Conservation (phyloP, 2,113 vertebrate species). For the Hyaena hyaena region DNA sequence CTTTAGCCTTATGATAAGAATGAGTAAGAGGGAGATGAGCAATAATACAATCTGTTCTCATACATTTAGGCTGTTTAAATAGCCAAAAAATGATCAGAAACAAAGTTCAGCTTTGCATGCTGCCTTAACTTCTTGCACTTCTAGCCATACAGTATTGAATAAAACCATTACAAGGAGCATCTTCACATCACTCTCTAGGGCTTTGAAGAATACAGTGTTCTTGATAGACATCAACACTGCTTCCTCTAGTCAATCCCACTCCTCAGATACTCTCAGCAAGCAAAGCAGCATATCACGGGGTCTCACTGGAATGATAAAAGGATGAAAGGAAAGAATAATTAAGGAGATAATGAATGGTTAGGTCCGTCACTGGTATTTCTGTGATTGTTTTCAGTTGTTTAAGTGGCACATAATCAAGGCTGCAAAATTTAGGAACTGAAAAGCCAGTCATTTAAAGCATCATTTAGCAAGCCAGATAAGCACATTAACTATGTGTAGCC, state of each 20-base stretch:
- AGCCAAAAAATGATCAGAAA: background rate
- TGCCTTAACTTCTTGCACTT: background rate
- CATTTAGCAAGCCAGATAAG: constrained; percentile 62
- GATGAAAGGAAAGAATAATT: constrained; percentile 63
- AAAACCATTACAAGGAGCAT: background rate
- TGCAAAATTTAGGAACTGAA: constrained; percentile 56
- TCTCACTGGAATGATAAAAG: constrained; percentile 43
- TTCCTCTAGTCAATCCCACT: background rate
- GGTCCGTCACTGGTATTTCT: constrained; percentile 63
- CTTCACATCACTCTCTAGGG: background rate
- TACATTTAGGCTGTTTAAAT: background rate
- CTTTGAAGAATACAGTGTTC: background rate
- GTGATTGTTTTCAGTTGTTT: constrained; percentile 71
- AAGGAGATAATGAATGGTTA: constrained; percentile 67
- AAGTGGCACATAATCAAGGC: constrained; percentile 71
- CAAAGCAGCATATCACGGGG: background rate
- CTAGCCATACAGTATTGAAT: background rate
- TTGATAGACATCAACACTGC: background rate
- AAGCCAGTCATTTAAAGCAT: constrained; percentile 68
- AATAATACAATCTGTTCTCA: background rate
- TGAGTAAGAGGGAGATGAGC: background rate
- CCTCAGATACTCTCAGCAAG: background rate
- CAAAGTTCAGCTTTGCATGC: constrained; percentile 32
- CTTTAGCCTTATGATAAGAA: background rate
- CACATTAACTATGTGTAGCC: constrained; percentile 49